phyloP scores from a whole-genome alignment of 1,140 invertebrate genomes.

The Liolophura sinensis region DNA sequence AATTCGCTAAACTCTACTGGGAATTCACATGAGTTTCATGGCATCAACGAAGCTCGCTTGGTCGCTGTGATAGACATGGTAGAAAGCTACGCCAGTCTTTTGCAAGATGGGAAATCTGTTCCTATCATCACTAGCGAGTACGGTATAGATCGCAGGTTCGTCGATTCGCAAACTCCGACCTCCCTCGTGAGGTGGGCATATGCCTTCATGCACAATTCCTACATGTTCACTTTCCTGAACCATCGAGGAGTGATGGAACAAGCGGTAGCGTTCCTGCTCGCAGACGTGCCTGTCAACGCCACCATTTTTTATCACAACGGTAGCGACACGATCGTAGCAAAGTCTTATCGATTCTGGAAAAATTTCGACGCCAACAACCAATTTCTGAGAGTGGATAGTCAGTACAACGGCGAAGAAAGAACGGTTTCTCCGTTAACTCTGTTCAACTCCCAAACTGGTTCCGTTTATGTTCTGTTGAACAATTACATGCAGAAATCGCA shows the following conservation, averaged over 20 bases:
- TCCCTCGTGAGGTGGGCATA: constrained; percentile 11
- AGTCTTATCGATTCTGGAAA: constrained; percentile 12
- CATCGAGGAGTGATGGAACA: constrained; percentile 9
- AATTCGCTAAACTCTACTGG: neutral
- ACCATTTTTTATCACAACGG: constrained; percentile 12
- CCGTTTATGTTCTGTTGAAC: constrained; percentile 7
- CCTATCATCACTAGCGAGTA: constrained; percentile 13
- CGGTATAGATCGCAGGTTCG: neutral
- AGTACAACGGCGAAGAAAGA: constrained; percentile 7
- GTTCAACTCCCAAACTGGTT: neutral
- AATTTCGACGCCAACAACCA: constrained; percentile 1
- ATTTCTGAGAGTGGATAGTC: constrained; percentile 10
- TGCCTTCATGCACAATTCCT: constrained; percentile 7
- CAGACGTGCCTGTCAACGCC: neutral
- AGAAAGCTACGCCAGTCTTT: constrained; percentile 9
- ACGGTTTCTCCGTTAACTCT: constrained; percentile 9
- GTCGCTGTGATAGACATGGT: constrained; percentile 12
- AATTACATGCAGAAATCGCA: constrained; percentile 5
- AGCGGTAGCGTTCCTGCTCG: constrained; percentile 7
- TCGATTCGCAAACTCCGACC: neutral
- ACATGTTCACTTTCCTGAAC: constrained; percentile 16
- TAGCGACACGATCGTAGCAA: constrained; percentile 4
- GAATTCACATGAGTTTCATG: constrained; percentile 1
- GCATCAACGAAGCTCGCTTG: constrained; percentile 10
- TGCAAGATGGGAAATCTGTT: constrained; percentile 4